Evolutionary conservation across 2,113 vertebrate genomes (phyloP).

Genomic region (Perca schrenkii): DNA sequence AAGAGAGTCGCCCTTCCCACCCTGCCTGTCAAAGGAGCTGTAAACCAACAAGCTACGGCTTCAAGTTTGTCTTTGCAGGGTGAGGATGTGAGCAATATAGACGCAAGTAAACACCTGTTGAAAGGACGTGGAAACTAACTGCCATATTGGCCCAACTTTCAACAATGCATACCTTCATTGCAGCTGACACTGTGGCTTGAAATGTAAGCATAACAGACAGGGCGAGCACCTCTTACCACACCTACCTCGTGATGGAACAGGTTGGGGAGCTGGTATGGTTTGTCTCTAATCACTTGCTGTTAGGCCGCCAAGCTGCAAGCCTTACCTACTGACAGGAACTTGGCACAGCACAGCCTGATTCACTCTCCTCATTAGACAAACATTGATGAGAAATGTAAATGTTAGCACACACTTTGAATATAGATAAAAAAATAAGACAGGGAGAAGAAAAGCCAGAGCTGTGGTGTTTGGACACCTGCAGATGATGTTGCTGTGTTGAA

Average conservation of each 20-base stretch:
- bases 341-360: constrained; percentile 78
- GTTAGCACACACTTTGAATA: constrained; percentile 68
- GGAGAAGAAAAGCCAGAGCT: constrained; percentile 37
- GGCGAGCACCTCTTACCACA: constrained; percentile 43
- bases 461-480: constrained; percentile 82
- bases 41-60: constrained; percentile 59
- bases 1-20: constrained; percentile 58
- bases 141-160: constrained; percentile 68
- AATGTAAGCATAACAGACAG: constrained; percentile 59
- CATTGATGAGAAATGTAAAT: constrained; percentile 78
- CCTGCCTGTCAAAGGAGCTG: constrained; percentile 64
- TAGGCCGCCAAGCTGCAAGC: constrained; percentile 52
- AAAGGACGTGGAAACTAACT: constrained; percentile 81
- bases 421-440: constrained; percentile 29
- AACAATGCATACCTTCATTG: constrained; percentile 83
- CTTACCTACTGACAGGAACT: constrained; percentile 78
- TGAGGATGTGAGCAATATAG: constrained; percentile 73
- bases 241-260: constrained; percentile 77
- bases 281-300: constrained; percentile 74
- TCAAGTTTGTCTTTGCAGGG: constrained; percentile 62
- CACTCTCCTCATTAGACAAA: constrained; percentile 77
- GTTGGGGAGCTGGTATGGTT: constrained; percentile 73
- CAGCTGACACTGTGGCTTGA: constrained; percentile 59
- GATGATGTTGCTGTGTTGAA: constrained; percentile 34
- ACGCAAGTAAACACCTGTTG: constrained; percentile 81